A percentile compares a stretch with the other conserved stretches of the same genome.
Conservation (phyloP, 2,113 vertebrate species). For the Halcyon senegalensis region DNA sequence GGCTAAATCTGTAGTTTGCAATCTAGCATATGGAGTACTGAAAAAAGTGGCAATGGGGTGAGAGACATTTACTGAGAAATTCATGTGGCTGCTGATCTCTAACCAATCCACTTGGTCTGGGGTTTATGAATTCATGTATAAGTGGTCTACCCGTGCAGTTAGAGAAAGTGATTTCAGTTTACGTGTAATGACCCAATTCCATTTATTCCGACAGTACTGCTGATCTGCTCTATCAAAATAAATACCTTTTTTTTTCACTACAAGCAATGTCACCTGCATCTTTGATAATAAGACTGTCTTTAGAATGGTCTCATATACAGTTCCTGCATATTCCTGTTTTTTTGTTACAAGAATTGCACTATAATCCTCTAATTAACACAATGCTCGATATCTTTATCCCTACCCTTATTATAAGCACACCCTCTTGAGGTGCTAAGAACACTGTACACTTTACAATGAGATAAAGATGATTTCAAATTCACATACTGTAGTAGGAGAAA, state of each 20-base stretch:
- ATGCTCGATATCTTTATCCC: slow-evolving; percentile 19
- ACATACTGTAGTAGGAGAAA: neutral
- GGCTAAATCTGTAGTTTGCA: slow-evolving; percentile 82
- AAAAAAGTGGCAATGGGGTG: slow-evolving; percentile 80
- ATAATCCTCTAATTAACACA: slow-evolving; percentile 42
- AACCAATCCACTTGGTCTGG: slow-evolving; percentile 69
- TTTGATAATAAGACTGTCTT: neutral
- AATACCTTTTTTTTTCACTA: slow-evolving; percentile 11
- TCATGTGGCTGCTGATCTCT: slow-evolving; percentile 70
- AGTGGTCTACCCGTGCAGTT: slow-evolving; percentile 13
- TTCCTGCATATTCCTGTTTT: neutral
- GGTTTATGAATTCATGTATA: slow-evolving; percentile 70
- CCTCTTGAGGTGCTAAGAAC: slow-evolving; percentile 25
- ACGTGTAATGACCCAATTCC: slow-evolving; percentile 48
- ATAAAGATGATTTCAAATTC: slow-evolving; percentile 34
- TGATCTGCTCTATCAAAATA: slow-evolving; percentile 40
- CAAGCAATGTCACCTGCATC: neutral
- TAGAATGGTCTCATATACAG: neutral
- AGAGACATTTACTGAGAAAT: slow-evolving; percentile 81
- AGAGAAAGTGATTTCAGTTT: slow-evolving; percentile 17
- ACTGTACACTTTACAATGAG: slow-evolving; percentile 4
- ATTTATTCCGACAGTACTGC: neutral
- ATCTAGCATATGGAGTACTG: slow-evolving; percentile 83
- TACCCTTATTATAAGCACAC: slow-evolving; percentile 20
- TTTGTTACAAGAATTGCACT: neutral